Conservation (phyloP, 1,140 invertebrate genomes). For the Helicoverpa zea region DNA sequence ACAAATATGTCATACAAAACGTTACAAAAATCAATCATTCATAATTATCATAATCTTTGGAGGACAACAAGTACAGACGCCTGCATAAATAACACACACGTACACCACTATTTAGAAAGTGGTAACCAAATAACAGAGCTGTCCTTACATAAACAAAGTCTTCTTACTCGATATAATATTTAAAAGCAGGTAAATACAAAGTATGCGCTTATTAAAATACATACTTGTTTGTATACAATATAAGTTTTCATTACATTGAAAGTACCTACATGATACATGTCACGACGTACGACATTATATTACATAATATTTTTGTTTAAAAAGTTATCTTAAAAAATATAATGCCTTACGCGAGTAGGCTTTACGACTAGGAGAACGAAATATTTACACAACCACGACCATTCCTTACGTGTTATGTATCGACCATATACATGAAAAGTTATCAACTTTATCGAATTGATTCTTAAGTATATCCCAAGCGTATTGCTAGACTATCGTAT, state of each 20-base stretch:
- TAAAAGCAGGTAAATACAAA: slow-evolving; percentile 54
- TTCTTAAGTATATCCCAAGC: slow-evolving; percentile 59
- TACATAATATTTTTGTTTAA: slow-evolving; percentile 38
- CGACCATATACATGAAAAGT: slow-evolving; percentile 38
- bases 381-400: slow-evolving; percentile 76
- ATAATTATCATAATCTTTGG: slow-evolving; percentile 15
- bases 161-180: slow-evolving; percentile 65
- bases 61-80: slow-evolving; percentile 1
- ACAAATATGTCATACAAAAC: slow-evolving; percentile 32
- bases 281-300: slow-evolving; percentile 46
- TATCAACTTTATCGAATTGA: slow-evolving; percentile 50
- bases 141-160: slow-evolving; percentile 58
- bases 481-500: slow-evolving; percentile 51
- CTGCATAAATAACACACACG: background rate
- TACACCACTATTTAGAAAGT: background rate
- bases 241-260: slow-evolving; percentile 40
- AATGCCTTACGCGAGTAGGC: slow-evolving; percentile 65
- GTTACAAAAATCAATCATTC: slow-evolving; percentile 40
- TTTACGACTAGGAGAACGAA: slow-evolving; percentile 67
- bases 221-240: slow-evolving; percentile 44
- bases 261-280: slow-evolving; percentile 34
- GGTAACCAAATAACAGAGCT: background rate
- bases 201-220: slow-evolving; percentile 26
- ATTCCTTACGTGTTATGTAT: slow-evolving; percentile 36
- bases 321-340: slow-evolving; percentile 72